Evolutionary conservation across 1,140 invertebrate species (phyloP).

Genomic region (Protaetia brevitarsis): DNA sequence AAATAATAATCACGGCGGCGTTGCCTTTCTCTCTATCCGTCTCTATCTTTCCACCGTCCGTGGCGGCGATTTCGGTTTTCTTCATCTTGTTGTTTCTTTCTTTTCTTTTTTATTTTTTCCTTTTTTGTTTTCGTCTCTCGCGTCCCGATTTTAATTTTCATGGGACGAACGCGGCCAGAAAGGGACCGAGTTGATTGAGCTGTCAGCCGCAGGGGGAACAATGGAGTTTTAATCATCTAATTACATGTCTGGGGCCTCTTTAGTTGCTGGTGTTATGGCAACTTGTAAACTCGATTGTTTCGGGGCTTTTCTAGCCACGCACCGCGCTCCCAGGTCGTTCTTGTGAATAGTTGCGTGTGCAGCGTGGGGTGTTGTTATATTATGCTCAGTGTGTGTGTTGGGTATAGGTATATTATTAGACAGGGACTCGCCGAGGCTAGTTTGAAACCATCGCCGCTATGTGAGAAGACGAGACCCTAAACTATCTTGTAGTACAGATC

Average conservation of each 20-base stretch:
- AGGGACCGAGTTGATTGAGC: constrained; percentile 40
- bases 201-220: constrained; percentile 39
- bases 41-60: too few species aligned
- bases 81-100: not conserved
- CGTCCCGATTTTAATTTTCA: constrained; percentile 9
- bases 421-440: too few species aligned
- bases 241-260: constrained; percentile 40
- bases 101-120: constrained; percentile 27
- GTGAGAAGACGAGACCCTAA: too few species aligned
- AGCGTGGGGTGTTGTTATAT: too few species aligned
- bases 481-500: too few species aligned
- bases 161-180: constrained; percentile 29
- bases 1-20: constrained; percentile 36
- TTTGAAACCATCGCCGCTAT: too few species aligned
- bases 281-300: constrained; percentile 40
- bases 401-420: too few species aligned
- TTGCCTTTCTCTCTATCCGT: too few species aligned
- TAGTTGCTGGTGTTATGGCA: constrained; percentile 39
- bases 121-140: constrained; percentile 12
- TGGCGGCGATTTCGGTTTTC: not conserved
- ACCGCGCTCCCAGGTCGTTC: not conserved
- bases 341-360: too few species aligned
- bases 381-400: too few species aligned
- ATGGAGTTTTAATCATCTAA: constrained; percentile 42
- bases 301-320: not conserved